Evolutionary conservation across 2,888 invertebrate species (phyloP), one percentile per base, ranked within the genome.

Genomic region (Erebia ligea): DNA sequence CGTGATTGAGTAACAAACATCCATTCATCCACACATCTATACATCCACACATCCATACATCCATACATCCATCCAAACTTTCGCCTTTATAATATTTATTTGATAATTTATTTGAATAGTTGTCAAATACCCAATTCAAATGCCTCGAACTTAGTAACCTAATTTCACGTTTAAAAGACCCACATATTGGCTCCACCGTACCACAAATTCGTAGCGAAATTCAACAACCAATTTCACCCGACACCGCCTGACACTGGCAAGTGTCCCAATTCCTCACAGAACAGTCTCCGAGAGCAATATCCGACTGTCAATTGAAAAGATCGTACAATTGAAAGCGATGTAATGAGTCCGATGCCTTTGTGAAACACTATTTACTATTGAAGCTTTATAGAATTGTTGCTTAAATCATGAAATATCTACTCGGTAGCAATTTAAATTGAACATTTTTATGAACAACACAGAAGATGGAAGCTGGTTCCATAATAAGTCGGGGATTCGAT

Each of bases 181-280:
- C 42, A 59, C 58, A 71, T 71, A 68, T 71, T 71, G 69, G 50
- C 57, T 48, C 19, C 40, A 67, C 69, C 64, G 69, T 34, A 1
- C 34, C 34, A 25, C 73, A 72, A 70, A 63, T 72, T 57, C 66
- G 70, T 63, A 40, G 67, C 67, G 69, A 72, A 68, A 74, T 74
- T 63, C 70, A 74, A 74, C 74, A 72, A 70, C 68, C 68, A 68
- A 74, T 72, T 70, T 72, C 73, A 50, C 65, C 67, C 59, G 59
- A 67, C 34, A 58, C 68, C 66, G 50, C 11, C 69, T 69, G 70
- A 70, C 65, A 74, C 64, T 74, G 74, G 68, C 72, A 74, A 74
- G 75, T 75, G 72, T 72, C 66, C 72, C 71, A 72, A 72, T 75
- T 73, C 72, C 72, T 71, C 73, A 72, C 72, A 73, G 73, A 69